Evolutionary conservation across 2,113 vertebrate species (phyloP).

Genomic region (Xyrauchen texanus): DNA sequence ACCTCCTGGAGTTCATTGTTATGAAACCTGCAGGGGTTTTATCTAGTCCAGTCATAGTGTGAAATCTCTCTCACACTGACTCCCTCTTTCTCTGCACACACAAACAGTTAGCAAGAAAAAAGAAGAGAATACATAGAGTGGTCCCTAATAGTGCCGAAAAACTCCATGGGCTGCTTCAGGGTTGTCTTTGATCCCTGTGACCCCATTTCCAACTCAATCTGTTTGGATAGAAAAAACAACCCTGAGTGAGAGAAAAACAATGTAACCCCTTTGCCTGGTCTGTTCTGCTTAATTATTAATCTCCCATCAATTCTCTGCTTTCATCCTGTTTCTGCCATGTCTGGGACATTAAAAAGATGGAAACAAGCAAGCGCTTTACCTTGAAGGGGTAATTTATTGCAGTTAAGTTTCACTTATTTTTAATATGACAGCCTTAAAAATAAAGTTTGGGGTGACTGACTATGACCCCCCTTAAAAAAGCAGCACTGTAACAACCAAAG

Average conservation of each 20-base stretch:
- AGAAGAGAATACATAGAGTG: slow-evolving; percentile 46
- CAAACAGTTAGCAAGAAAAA: slow-evolving; percentile 41
- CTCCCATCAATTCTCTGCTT: slow-evolving; percentile 26
- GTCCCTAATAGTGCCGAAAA: slow-evolving; percentile 56
- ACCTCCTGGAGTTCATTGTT: slow-evolving; percentile 59
- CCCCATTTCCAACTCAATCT: slow-evolving; percentile 70
- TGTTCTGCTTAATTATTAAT: slow-evolving; percentile 54
- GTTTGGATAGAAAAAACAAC: slow-evolving; percentile 66
- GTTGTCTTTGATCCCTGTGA: slow-evolving; percentile 67
- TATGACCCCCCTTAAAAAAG: too few species aligned
- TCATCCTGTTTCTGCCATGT: slow-evolving; percentile 8
- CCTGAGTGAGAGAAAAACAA: slow-evolving; percentile 71
- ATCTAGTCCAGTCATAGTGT: slow-evolving; percentile 56
- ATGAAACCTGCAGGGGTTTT: slow-evolving; percentile 61
- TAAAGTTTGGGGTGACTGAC: too few species aligned
- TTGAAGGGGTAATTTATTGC: neutral
- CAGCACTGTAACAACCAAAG: too few species aligned
- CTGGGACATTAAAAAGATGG: neutral
- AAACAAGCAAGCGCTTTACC: neutral
- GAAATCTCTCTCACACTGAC: slow-evolving; percentile 51
- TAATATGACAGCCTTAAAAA: too few species aligned
- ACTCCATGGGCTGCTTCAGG: slow-evolving; percentile 66
- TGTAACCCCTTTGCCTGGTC: slow-evolving; percentile 58
- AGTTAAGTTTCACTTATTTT: neutral
- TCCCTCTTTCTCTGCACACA: slow-evolving; percentile 33